Evolutionary conservation across 2,797 vertebrate genomes (phyloP).

Genomic region (Rhinatrema bivittatum): DNA sequence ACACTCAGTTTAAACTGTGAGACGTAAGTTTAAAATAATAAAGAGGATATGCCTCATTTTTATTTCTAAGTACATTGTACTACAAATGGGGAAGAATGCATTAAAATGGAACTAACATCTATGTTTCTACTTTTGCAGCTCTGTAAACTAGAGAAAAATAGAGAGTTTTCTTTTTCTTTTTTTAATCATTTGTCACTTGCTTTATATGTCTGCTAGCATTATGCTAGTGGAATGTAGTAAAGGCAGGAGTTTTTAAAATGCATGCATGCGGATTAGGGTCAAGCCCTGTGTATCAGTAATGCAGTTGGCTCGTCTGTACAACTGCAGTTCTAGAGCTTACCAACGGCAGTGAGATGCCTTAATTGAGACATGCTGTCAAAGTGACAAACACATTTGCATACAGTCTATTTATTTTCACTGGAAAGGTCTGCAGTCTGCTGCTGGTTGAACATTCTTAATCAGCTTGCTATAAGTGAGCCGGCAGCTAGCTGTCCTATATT

Average conservation of each 20-base stretch:
- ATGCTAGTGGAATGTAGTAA: constrained; percentile 48
- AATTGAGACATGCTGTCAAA: constrained; percentile 98
- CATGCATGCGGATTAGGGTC: constrained; percentile 61
- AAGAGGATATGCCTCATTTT: constrained; percentile 44
- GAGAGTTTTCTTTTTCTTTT: constrained; percentile 13
- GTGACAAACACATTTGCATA: constrained; percentile 98
- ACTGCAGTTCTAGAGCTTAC: constrained; percentile 56
- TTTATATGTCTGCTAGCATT: constrained; percentile 58
- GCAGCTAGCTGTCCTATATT: constrained; percentile 59
- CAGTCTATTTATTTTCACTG: constrained; percentile 73
- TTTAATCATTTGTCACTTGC: constrained; percentile 61
- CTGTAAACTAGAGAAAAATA: constrained; percentile 39
- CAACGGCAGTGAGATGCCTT: constrained; percentile 66
- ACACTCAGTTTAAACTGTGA: constrained; percentile 37
- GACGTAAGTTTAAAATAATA: constrained; percentile 38
- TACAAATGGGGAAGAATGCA: constrained; percentile 39
- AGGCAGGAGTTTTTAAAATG: constrained; percentile 56
- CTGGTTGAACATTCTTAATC: constrained; percentile 83
- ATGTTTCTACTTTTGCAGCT: constrained; percentile 53
- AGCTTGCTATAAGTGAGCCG: constrained; percentile 71
- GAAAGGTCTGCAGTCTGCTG: constrained; percentile 68
- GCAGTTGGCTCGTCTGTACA: constrained; percentile 61
- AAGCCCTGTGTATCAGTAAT: constrained; percentile 66
- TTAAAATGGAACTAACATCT: constrained; percentile 52
- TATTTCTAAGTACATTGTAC: constrained; percentile 38